A percentile compares a stretch with the other conserved stretches of the same genome.
These are phyloP conservation scores for Eufriesea mexicana DNA, from an alignment of 1,140 invertebrate species.

Conservation along the genomic window DNA sequence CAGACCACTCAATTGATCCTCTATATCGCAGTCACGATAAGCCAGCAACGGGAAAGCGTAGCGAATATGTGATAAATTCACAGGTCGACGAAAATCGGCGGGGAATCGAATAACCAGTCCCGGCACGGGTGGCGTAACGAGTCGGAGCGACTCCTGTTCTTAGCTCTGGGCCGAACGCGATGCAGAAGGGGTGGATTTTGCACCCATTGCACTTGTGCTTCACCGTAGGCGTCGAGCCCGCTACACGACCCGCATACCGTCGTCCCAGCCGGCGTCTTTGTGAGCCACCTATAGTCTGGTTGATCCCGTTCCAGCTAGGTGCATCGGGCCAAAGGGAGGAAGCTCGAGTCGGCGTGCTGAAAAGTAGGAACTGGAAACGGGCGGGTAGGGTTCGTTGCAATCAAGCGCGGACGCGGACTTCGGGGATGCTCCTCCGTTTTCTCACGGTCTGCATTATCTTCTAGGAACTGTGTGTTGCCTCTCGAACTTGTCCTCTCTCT, in stretches of 20 bases:
- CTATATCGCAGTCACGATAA: too few species aligned
- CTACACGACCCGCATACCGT: constrained; percentile 66
- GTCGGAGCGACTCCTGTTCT: constrained; percentile 56
- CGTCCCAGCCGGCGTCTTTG: constrained; percentile 43
- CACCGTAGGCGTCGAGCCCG: constrained; percentile 35
- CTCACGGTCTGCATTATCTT: constrained; percentile 67
- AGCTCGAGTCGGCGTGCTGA: constrained; percentile 45
- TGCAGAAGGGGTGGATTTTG: constrained; percentile 18
- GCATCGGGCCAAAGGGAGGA: constrained; percentile 60
- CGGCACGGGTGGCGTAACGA: constrained; percentile 52
- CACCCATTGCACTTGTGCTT: constrained; percentile 45
- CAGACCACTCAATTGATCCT: too few species aligned
- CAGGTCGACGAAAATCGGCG: not conserved
- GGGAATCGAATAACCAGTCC: constrained; percentile 46
- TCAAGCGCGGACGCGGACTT: constrained; percentile 62
- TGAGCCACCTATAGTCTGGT: constrained; percentile 44
- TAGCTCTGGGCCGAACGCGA: constrained; percentile 26
- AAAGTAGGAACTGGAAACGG: constrained; percentile 60
- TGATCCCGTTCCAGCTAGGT: constrained; percentile 33
- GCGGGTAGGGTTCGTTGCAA: constrained; percentile 60
- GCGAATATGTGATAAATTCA: constrained; percentile 20
- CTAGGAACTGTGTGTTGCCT: constrained; percentile 43
- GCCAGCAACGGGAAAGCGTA: too few species aligned
- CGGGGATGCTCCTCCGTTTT: constrained; percentile 53
- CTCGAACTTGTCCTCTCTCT: constrained; percentile 23